A percentile compares a stretch with the other conserved stretches of the same genome.
These are phyloP conservation scores for Crotalus tigris DNA, from an alignment of 2,113 vertebrate genomes.

Conservation along the genomic window DNA sequence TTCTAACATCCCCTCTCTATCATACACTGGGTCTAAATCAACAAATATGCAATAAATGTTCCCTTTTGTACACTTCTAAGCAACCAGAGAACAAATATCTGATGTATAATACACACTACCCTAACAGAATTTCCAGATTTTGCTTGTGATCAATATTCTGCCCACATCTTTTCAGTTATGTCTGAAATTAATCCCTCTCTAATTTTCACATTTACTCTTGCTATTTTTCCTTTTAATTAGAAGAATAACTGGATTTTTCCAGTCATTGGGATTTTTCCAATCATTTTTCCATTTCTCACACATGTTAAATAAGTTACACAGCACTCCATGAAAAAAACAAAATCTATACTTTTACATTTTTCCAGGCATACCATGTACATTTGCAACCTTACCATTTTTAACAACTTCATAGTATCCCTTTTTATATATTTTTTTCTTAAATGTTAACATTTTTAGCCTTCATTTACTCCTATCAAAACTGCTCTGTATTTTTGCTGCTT, in stretches of 20 bases:
- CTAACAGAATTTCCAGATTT: background rate
- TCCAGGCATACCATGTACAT: background rate
- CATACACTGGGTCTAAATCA: background rate
- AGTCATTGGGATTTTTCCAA: background rate
- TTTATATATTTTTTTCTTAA: background rate
- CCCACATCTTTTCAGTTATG: background rate
- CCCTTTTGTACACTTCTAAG: background rate
- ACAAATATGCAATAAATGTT: background rate
- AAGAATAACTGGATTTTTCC: background rate
- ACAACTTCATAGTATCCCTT: background rate
- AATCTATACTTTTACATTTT: background rate
- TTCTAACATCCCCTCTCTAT: background rate
- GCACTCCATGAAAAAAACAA: background rate
- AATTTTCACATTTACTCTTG: background rate
- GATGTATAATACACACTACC: background rate
- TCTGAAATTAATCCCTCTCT: background rate
- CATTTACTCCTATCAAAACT: background rate
- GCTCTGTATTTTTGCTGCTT: background rate
- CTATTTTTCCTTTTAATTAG: background rate
- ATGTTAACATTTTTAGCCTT: background rate
- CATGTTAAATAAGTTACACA: background rate
- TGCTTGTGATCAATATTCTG: background rate
- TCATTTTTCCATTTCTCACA: background rate
- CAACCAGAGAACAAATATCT: background rate
- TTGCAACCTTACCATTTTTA: background rate